These are phyloP conservation scores for Aplocera efformata DNA, from an alignment of 2,888 invertebrate genomes.

Conservation along the genomic window DNA sequence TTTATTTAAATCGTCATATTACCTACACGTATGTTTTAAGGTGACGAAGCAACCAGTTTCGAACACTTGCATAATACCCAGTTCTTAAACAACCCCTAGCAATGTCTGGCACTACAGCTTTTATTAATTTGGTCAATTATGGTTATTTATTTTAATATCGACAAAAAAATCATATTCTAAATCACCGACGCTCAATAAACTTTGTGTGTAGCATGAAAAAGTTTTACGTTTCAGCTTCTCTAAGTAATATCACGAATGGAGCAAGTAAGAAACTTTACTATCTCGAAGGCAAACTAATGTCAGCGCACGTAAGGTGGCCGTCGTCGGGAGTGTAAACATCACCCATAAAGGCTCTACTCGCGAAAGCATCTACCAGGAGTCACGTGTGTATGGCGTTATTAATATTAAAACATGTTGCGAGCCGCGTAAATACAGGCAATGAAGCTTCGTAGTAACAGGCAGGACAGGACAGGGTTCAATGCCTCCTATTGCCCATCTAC, in stretches of 20 bases:
- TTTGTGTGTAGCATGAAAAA: too few relatives aligned
- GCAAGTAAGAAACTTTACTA: slow-evolving; percentile 44
- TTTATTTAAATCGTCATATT: too few relatives aligned
- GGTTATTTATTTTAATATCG: too few relatives aligned
- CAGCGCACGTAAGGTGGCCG: slow-evolving; percentile 38
- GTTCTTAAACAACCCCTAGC: too few relatives aligned
- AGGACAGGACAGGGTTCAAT: slow-evolving; percentile 43
- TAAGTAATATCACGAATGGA: slow-evolving; percentile 26
- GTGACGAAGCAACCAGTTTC: too few relatives aligned
- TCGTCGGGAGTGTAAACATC: slow-evolving; percentile 55
- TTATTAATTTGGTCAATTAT: too few relatives aligned
- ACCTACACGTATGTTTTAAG: too few relatives aligned
- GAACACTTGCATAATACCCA: too few relatives aligned
- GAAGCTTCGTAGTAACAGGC: slow-evolving; percentile 39
- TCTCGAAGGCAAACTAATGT: slow-evolving; percentile 38
- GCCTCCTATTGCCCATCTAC: slow-evolving; percentile 35
- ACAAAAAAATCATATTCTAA: too few relatives aligned
- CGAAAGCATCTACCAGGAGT: slow-evolving; percentile 55
- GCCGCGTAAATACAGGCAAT: slow-evolving; percentile 57
- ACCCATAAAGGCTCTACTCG: slow-evolving; percentile 60
- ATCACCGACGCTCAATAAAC: too few relatives aligned
- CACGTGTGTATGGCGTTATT: slow-evolving; percentile 66
- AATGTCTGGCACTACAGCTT: too few relatives aligned
- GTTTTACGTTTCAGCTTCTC: slow-evolving; percentile 1
- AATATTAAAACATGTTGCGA: slow-evolving; percentile 67